These are phyloP conservation scores for Albula goreensis DNA, from an alignment of 2,113 vertebrate genomes.

Conservation along the genomic window DNA sequence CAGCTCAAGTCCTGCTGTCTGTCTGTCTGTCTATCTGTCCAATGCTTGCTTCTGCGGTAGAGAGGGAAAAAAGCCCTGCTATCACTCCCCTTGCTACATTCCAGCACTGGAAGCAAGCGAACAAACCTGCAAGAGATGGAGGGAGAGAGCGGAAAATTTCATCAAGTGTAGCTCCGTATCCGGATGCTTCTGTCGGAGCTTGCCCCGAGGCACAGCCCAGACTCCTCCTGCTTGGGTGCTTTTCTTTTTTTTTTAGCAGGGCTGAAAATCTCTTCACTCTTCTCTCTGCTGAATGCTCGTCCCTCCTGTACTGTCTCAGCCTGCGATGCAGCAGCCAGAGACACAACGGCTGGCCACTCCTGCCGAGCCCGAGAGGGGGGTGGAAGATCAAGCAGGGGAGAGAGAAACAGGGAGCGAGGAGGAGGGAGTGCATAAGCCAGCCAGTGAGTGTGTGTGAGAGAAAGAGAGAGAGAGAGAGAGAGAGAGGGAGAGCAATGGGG, in stretches of 20 bases:
- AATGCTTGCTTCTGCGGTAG: neutral
- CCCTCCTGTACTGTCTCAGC: neutral
- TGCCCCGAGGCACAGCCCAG: neutral
- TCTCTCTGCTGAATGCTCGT: neutral
- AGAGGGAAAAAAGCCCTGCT: neutral
- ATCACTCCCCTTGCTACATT: neutral
- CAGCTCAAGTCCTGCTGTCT: constrained; percentile 13
- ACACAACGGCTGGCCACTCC: neutral
- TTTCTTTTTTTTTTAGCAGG: neutral
- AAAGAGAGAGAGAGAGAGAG: neutral
- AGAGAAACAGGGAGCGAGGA: constrained; percentile 13
- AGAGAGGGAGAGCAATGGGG: neutral
- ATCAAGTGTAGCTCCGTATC: neutral
- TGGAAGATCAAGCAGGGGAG: constrained; percentile 15
- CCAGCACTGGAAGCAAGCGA: neutral
- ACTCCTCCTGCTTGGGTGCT: neutral
- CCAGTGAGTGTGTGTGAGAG: neutral
- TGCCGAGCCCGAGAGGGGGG: constrained; percentile 1
- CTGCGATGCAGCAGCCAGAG: constrained; percentile 5
- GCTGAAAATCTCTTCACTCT: neutral
- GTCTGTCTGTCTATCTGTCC: neutral
- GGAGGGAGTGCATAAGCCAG: neutral
- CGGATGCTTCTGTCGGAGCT: neutral
- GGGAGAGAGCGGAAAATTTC: neutral
- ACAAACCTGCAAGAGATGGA: neutral